These are phyloP conservation scores for Propithecus coquereli DNA, from an alignment of 2,113 vertebrate genomes.

Conservation along the genomic window DNA sequence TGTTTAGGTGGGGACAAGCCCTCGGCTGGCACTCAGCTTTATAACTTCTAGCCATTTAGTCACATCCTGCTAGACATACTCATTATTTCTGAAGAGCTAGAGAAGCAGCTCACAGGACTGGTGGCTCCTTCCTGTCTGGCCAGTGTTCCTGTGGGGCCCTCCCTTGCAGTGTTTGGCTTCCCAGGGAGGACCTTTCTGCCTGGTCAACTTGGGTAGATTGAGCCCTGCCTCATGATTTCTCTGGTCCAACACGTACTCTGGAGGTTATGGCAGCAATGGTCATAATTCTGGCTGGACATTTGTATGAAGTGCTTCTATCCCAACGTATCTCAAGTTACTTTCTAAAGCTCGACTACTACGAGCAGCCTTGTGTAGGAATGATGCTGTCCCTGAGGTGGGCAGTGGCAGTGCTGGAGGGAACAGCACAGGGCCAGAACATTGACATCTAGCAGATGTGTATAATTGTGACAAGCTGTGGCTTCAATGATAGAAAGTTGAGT, in stretches of 20 bases:
- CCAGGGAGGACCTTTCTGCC: neutral
- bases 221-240: neutral
- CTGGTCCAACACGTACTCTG: neutral
- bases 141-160: neutral
- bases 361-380: neutral
- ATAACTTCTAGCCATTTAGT: slow-evolving; percentile 31
- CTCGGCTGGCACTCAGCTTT: neutral
- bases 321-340: neutral
- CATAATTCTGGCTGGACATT: neutral
- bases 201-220: accelerated
- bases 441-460: neutral
- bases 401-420: accelerated
- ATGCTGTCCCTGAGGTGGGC: neutral
- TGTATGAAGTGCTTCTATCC: neutral
- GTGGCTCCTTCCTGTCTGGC: neutral
- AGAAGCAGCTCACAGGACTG: neutral
- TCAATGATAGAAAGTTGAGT: neutral
- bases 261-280: neutral
- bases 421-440: neutral
- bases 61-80: neutral
- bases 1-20: neutral
- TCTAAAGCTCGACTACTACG: neutral
- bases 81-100: slow-evolving; percentile 46
- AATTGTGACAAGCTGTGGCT: neutral
- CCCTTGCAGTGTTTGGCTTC: neutral